Evolutionary conservation across 2,888 invertebrate species (phyloP).

Genomic region (Corbicula japonica): DNA sequence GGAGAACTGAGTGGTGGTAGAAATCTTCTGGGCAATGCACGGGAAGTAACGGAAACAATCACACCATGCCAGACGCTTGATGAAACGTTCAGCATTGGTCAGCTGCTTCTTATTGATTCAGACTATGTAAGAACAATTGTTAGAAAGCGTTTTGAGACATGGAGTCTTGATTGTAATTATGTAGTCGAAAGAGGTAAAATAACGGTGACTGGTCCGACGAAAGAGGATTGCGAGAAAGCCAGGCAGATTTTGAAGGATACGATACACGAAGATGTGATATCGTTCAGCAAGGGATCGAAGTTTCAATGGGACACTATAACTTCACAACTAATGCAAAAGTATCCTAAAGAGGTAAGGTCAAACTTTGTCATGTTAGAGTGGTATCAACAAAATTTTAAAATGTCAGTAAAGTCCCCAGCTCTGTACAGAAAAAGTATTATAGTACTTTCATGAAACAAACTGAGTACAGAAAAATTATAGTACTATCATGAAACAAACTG

Average conservation of each 20-base stretch:
- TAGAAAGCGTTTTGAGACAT: constrained; percentile 28
- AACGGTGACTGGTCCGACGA: constrained; percentile 23
- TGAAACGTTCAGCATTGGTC: constrained; percentile 7
- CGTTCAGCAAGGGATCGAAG: constrained; percentile 30
- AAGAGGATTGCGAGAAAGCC: constrained; percentile 28
- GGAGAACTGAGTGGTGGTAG: not conserved
- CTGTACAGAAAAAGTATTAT: no score
- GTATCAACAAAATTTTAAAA: no score
- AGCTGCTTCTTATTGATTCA: not conserved
- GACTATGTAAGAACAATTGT: constrained; percentile 5
- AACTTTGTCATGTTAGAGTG: not conserved
- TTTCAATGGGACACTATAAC: constrained; percentile 42
- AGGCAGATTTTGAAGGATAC: constrained; percentile 38
- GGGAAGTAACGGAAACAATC: not conserved
- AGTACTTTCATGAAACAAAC: not conserved
- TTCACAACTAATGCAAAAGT: constrained; percentile 14
- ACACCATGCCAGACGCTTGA: not conserved
- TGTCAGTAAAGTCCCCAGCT: no score
- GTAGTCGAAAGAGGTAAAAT: not conserved
- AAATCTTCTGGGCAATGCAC: not conserved
- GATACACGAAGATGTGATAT: constrained; percentile 11
- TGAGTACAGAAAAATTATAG: no score
- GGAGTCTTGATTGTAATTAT: constrained; percentile 21
- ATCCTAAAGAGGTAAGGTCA: constrained; percentile 34
- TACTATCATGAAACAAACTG: no score